Evolutionary conservation across 2,113 vertebrate genomes (phyloP).

Genomic region (Haemorhous mexicanus): DNA sequence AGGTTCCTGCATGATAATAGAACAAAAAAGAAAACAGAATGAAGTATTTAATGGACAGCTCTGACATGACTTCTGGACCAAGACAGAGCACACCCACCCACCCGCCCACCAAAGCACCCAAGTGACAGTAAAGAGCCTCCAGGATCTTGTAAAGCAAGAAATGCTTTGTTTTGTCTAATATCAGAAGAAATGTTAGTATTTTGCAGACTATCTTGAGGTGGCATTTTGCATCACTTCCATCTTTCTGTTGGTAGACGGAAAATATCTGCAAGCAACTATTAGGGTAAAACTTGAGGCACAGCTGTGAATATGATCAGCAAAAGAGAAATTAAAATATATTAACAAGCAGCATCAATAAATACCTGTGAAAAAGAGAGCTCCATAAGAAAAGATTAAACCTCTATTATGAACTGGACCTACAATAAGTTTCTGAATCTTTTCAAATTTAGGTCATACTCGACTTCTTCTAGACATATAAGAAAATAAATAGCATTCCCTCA

Average conservation of each 20-base stretch:
- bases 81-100: background rate
- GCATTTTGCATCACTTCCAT: background rate
- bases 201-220: background rate
- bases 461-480: background rate
- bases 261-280: background rate
- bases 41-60: background rate
- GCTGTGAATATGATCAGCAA: background rate
- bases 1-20: background rate
- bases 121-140: background rate
- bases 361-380: background rate
- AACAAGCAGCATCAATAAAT: background rate
- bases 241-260: background rate
- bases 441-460: background rate
- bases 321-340: background rate
- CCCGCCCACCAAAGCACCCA: fast-evolving
- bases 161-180: background rate
- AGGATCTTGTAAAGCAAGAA: background rate
- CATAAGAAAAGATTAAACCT: background rate
- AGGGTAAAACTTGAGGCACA: background rate
- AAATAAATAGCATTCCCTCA: fast-evolving
- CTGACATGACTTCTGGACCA: background rate
- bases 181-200: background rate
- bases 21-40: background rate
- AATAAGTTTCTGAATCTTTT: background rate
- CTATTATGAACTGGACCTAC: background rate